Base-by-base conservation (phyloP, 2,888 invertebrate genomes). In the Lapara coniferarum region DNA sequence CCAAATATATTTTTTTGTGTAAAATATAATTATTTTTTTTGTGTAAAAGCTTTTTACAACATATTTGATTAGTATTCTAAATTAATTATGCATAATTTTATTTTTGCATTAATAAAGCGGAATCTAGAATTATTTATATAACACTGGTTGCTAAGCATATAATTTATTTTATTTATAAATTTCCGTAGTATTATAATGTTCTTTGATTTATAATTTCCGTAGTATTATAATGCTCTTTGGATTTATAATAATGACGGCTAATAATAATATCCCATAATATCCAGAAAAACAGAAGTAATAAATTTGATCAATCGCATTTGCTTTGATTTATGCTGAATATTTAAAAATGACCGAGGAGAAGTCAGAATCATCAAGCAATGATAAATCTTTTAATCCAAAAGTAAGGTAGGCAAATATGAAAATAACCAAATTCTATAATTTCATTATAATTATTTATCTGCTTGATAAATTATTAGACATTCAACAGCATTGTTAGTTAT, bases 371-470 rank as follows among this genome's bases (percentile, higher is more conserved):
- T 57, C 69, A 44, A 69, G 59, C 37, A n/a, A 25, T 1, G 74
- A 72, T 44, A 69, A 67, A 30, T 66, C 49, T n/a, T 75, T 70
- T 8, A 70, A 76, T 5, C 75, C 80, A 10, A 83, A 81, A 77
- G 79, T 78, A 66, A 81, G 77, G 81, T 81, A 69, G 71, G 68
- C 25, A 49, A 19, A 44, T 46, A 69, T 14, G 12, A 44, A 56
- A 16, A 44, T 44, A 37, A 13, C 25, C 57, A 30, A 37, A 58
- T n/a, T 25, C 25, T 16, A 56, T 7, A 19, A 19, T 12, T 56
- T 10, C 1, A 4, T 14, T 14, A 12, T 51, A 12, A 14, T 16
- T 56, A 19, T 56, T 25, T 19, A 25, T 25, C 0, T 55, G n/a
- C 10, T 55, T 55, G 53, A 10, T 19, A 19, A 19, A 25, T 25